Evolutionary conservation across 2,113 vertebrate genomes (phyloP), one percentile per base, ranked within the genome.

Genomic region (Trichomycterus rosablanca): DNA sequence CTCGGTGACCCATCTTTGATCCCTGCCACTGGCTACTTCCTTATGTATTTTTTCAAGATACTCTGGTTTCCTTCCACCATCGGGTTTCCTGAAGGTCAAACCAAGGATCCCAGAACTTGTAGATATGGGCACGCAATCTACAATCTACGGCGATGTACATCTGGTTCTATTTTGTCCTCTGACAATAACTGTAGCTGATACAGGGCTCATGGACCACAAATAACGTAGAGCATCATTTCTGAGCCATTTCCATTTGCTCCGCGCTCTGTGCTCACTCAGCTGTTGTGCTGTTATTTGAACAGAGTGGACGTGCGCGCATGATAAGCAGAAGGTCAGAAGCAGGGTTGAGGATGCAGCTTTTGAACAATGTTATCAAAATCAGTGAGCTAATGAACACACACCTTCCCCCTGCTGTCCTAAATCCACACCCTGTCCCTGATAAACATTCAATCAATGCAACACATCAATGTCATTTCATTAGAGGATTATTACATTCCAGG

Each of bases 401-500:
- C n/a, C n/a, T n/a, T 58, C 48, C 10, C 46, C 28, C 37, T 22
- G 12, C 32, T 3, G 4, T 52, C 59, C 55, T 59, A 22, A 14
- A 43, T 43, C 67, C 51, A 51, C 60, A 61, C 63, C 62, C 24
- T 43, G 35, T 24, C 22, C 23, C 57, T 55, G 64, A 59, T 59
- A 62, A 69, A 57, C 56, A 65, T 35, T 9, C 50, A 66, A 76
- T 74, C 74, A 65, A 74, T 76, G 43, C 20, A 4, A n/a, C 37
- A 44, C 52, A 59, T 63, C 68, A 71, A 74, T 66, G 71, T 61
- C 58, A 59, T 66, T 54, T 68, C 58, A 66, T 74, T 67, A 74
- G 43, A 76, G 66, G 61, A 76, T 76, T 73, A 74, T 24, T 53
- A 53, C 71, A 66, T 68, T 48, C 30, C 32, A 63, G 53, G 71